Evolutionary conservation across 2,113 vertebrate species (phyloP).

Genomic region (Oriolus oriolus): DNA sequence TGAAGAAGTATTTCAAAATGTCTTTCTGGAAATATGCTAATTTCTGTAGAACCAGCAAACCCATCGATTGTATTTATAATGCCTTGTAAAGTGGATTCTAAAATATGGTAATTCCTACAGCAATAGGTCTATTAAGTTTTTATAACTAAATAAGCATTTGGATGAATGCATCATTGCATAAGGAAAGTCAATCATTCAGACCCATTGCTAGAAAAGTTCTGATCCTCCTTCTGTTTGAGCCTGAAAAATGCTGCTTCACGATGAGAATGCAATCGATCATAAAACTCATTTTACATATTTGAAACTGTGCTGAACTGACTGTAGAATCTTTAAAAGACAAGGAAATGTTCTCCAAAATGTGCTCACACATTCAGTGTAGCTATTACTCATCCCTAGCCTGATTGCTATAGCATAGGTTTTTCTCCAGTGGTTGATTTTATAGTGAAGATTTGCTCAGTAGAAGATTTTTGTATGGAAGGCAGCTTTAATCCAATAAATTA

Average conservation of each 20-base stretch:
- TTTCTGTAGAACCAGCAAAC: neutral
- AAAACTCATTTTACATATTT: neutral
- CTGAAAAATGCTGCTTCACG: neutral
- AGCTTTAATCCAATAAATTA: neutral
- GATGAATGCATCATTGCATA: neutral
- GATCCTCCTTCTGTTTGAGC: neutral
- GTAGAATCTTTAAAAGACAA: neutral
- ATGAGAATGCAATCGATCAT: neutral
- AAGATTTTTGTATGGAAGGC: neutral
- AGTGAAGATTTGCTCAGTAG: neutral
- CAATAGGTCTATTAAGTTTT: neutral
- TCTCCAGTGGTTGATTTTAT: neutral
- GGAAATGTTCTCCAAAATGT: neutral
- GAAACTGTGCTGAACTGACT: neutral
- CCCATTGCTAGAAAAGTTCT: neutral
- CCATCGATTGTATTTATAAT: neutral
- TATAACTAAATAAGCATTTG: neutral
- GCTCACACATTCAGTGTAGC: neutral
- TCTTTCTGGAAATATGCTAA: neutral
- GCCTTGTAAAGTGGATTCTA: neutral
- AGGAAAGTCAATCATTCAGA: neutral
- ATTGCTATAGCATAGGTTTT: neutral
- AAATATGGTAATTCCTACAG: neutral
- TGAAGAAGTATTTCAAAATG: neutral
- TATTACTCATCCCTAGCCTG: neutral